Base-by-base conservation (phyloP, 2,113 vertebrate genomes). In the Phyllopteryx taeniolatus region DNA sequence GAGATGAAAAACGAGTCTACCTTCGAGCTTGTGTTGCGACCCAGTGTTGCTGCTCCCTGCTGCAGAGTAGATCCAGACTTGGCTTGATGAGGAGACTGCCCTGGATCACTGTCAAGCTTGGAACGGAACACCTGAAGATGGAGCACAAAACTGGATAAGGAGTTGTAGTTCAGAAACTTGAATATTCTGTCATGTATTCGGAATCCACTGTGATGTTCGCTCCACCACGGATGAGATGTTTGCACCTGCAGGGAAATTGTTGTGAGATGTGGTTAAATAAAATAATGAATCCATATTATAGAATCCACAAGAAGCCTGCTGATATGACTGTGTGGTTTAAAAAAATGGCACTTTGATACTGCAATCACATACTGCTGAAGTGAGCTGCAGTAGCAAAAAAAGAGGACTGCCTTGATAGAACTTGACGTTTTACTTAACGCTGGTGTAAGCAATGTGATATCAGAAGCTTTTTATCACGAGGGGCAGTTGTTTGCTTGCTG, bases 1-100 rank as follows among this genome's bases (percentile, higher is more conserved):
- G 15, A 46, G 1, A 57, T 31, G 20, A 66, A 62, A 0, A 1
- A 33, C 0, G 31, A 1, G 19, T 72, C 0, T 91, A 98, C 96
- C 95, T 95, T 98, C 53, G 94, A 90, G 0, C 93, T 92, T 0
- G 93, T 85, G 88, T 94, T 96, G 61, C 94, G 94, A 20, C 96
- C 95, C 73, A 97, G 91, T 5, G 95, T 79, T 0, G 96, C 92
- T 0, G 94, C 81, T 7, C 93, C 93, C 57, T 93, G 90, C 86
- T 94, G 95, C 0, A 93, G 90, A 60, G 94, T 91, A 0, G 87
- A 85, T 14, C 85, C 87, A 0, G 87, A 83, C 81, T 91, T 94
- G 9, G 91, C 83, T 43, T 87, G 89, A 35, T 91, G 79, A 15
- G 88, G 61, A 0, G 90, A 80, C 35, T 91, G 83, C 33, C 91